Percentiles rank a stretch among this genome's conserved stretches.
phyloP scores from a whole-genome alignment of 2,888 invertebrate genomes.

The Habrosyne pyritoides region DNA sequence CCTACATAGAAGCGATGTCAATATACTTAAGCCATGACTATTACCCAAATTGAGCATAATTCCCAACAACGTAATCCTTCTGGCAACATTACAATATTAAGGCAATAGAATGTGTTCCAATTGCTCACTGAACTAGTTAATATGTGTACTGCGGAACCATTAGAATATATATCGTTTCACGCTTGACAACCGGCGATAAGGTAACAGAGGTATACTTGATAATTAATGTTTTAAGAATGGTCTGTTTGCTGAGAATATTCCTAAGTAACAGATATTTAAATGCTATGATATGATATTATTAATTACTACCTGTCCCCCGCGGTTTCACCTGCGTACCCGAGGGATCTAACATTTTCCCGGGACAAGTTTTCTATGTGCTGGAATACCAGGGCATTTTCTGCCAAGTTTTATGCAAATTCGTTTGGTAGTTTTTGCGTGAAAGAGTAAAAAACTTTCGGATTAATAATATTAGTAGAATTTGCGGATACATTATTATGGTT shows the following conservation, averaged over 20 bases:
- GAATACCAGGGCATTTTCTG: too few species aligned
- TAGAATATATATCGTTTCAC: conserved; percentile 1
- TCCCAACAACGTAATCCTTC: neutral
- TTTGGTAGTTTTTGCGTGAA: too few species aligned
- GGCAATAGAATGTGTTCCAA: neutral
- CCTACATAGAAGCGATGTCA: neutral
- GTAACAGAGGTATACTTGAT: conserved; percentile 22
- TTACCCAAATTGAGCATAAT: neutral
- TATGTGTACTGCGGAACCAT: neutral
- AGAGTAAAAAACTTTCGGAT: too few species aligned
- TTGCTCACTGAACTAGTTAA: conserved; percentile 1
- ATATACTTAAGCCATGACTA: neutral
- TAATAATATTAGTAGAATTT: too few species aligned
- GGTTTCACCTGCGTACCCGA: too few species aligned
- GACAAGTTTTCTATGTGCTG: too few species aligned
- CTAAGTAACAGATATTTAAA: too few species aligned
- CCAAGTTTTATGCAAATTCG: too few species aligned
- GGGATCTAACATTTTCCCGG: too few species aligned
- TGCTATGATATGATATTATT: too few species aligned
- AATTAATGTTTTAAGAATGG: conserved; percentile 28
- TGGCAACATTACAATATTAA: neutral
- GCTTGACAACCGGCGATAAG: neutral
- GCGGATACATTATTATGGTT: too few species aligned
- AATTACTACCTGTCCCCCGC: too few species aligned
- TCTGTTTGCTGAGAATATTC: neutral